phyloP scores from a whole-genome alignment of 2,113 vertebrate genomes.

The Melanerpes formicivorus region DNA sequence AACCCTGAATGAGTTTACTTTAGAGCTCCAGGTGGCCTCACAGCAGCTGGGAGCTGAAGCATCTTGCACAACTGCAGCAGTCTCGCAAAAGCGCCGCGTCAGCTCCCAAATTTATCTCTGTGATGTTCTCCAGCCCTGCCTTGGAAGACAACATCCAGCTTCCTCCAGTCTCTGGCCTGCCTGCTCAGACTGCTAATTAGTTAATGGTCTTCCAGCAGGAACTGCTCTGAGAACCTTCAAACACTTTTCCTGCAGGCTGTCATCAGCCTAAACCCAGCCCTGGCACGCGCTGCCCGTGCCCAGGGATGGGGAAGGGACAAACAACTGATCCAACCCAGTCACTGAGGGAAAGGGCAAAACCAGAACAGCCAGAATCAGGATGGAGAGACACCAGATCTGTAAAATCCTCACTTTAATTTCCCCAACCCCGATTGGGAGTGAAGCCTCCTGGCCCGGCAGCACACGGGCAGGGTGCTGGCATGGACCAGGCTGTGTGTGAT shows the following conservation, averaged over 20 bases:
- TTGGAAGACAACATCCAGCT: not conserved
- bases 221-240: not conserved
- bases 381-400: not conserved
- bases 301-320: not conserved
- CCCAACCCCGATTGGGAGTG: not conserved
- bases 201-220: not conserved
- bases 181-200: not conserved
- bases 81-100: not conserved
- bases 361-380: not conserved
- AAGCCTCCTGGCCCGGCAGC: not conserved
- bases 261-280: not conserved
- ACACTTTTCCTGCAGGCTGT: not conserved
- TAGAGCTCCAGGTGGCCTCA: rapidly evolving
- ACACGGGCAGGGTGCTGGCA: not conserved
- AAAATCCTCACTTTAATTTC: not conserved
- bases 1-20: not conserved
- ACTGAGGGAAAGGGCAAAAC: not conserved
- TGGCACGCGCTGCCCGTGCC: not conserved
- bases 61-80: not conserved
- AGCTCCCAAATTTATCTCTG: not conserved
- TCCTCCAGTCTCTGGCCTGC: not conserved
- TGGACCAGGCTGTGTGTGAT: rapidly evolving
- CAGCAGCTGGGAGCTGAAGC: not conserved
- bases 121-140: not conserved
- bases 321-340: not conserved